phyloP scores from a whole-genome alignment of 2,797 vertebrate species.

The Rhincodon typus region DNA sequence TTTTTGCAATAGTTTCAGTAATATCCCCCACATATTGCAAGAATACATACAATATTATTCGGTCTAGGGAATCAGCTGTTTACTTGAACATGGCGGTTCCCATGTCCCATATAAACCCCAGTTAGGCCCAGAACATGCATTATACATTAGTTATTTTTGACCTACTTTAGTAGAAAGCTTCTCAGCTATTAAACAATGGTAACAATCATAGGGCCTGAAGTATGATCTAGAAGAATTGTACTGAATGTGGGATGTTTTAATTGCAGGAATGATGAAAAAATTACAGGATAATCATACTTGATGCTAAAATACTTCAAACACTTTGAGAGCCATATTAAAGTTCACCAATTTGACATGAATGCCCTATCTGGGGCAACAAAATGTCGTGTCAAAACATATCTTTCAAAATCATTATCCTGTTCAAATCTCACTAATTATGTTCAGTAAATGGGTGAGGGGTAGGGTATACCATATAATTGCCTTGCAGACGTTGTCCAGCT shows the following conservation, averaged over 20 bases:
- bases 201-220: not conserved
- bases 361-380: not conserved
- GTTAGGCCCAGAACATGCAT: not conserved
- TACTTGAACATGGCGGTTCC: not conserved
- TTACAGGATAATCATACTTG: not conserved
- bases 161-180: not conserved
- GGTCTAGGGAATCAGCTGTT: not conserved
- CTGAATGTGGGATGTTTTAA: not conserved
- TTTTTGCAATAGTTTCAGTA: not conserved
- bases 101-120: not conserved
- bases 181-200: not conserved
- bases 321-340: not conserved
- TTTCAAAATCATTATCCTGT: not conserved
- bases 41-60: not conserved
- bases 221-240: not conserved
- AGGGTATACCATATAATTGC: not conserved
- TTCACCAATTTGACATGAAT: not conserved
- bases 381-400: not conserved
- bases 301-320: not conserved
- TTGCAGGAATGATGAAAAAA: not conserved
- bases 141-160: not conserved
- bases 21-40: not conserved
- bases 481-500: not conserved
- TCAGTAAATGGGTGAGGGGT: not conserved
- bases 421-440: not conserved